phyloP scores from a whole-genome alignment of 1,140 invertebrate genomes.

The Lordiphosa mommai region DNA sequence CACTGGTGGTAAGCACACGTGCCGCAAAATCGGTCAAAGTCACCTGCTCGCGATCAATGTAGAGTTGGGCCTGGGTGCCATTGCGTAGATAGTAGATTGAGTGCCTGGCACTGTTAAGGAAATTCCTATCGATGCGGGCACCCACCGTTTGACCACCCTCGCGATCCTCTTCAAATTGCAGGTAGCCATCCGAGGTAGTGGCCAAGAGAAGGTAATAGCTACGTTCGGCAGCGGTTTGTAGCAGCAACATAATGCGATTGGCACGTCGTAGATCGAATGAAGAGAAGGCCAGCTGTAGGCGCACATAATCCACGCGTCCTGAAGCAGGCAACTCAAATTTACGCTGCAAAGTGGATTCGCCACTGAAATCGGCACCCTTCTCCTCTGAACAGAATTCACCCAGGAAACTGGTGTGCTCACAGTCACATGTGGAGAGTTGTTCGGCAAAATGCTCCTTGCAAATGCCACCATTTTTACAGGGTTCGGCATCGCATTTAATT shows the following conservation, averaged over 20 bases:
- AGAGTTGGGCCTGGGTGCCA: slow-evolving; percentile 85
- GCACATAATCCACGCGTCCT: slow-evolving; percentile 85
- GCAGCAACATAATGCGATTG: slow-evolving; percentile 87
- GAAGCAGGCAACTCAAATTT: slow-evolving; percentile 84
- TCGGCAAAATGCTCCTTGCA: slow-evolving; percentile 95
- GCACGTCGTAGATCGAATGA: slow-evolving; percentile 87
- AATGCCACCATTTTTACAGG: slow-evolving; percentile 92
- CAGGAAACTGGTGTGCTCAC: slow-evolving; percentile 92
- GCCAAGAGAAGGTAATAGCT: slow-evolving; percentile 91
- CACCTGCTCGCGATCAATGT: slow-evolving; percentile 88
- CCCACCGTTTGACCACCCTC: slow-evolving; percentile 86
- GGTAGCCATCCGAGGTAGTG: slow-evolving; percentile 88
- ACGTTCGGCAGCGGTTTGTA: slow-evolving; percentile 90
- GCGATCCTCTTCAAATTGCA: slow-evolving; percentile 91
- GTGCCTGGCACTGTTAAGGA: slow-evolving; percentile 89
- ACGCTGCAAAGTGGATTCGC: slow-evolving; percentile 89
- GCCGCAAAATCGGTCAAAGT: slow-evolving; percentile 84
- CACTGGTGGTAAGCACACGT: slow-evolving; percentile 83
- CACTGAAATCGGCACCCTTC: slow-evolving; percentile 93
- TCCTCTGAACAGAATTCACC: slow-evolving; percentile 89
- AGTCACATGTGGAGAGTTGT: slow-evolving; percentile 91
- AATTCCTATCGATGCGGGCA: slow-evolving; percentile 87
- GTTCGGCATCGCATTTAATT: slow-evolving; percentile 92
- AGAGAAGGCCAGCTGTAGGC: slow-evolving; percentile 90
- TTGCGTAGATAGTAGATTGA: slow-evolving; percentile 91